Base-by-base conservation (phyloP, 1,140 invertebrate genomes). In the Bombus soroeensis region DNA sequence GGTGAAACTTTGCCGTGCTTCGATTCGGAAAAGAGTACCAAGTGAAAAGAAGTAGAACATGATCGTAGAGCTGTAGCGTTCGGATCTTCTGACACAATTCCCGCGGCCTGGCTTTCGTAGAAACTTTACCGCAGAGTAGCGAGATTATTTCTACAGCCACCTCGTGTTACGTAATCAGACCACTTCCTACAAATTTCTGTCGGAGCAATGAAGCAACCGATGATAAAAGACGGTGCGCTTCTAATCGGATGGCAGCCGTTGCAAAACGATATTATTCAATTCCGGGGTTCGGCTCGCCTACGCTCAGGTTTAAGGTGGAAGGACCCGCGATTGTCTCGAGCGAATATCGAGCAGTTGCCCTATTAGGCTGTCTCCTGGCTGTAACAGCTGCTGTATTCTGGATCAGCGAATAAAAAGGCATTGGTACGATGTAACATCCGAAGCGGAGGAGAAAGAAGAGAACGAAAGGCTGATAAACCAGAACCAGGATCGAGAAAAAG, bases 311-410 rank as follows among this genome's bases (percentile, higher is more conserved):
- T 70, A 89, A 79, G 70, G 86, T 77, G 62, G 81, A 83, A 73
- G 74, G 79, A 85, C 43, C 10, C 59, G 64, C 57, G 80, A 85
- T 76, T 71, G 66, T 79, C 66, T 41, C 87, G n/a, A 25, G 39
- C 64, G 87, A 90, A 90, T 90, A 90, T 91, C 87, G 89, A 88
- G 34, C 87, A 84, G 81, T 87, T 70, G 77, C 70, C 83, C 72
- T 79, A 83, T 88, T 86, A 39, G 57, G 73, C 43, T 32, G 22
- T 64, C 59, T 64, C 3, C 83, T 70, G 47, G 59, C 4, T 72
- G 89, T 83, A 90, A 85, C 90, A 90, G 89, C 90, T 90, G 90
- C 87, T 73, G 81, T 84, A 84, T 90, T 88, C 84, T 79, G 83
- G 84, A 90, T 90, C 83, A 75, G 28, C 86, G 87, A 90, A 88